These are phyloP conservation scores for Bovichtus diacanthus DNA, from an alignment of 2,797 vertebrate genomes.

Conservation along the genomic window DNA sequence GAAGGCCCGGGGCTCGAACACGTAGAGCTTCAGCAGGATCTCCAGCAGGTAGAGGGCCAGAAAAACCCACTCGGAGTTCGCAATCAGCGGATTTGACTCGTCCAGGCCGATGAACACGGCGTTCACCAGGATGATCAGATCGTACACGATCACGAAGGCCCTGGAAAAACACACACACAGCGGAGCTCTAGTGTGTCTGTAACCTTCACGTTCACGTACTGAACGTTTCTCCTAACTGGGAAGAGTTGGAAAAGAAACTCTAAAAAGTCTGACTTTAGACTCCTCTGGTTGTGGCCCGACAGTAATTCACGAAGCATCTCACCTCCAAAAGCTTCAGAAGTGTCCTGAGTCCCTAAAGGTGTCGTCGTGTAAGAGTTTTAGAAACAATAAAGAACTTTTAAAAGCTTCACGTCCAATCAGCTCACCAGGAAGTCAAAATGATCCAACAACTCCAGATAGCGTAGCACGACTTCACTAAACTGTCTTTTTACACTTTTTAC, in stretches of 20 bases:
- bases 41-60: conserved; percentile 90
- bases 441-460: not conserved
- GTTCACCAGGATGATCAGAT: conserved; percentile 92
- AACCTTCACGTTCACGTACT: not conserved
- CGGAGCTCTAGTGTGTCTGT: not conserved
- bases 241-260: too few relatives aligned
- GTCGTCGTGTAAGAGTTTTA: not conserved
- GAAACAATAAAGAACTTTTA: not conserved
- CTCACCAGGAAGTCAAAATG: not conserved
- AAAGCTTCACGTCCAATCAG: not conserved
- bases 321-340: not conserved
- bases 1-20: conserved; percentile 88
- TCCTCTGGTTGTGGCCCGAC: too few relatives aligned
- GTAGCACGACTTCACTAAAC: not conserved
- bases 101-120: conserved; percentile 94
- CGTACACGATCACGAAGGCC: conserved; percentile 89
- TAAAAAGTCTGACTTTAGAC: too few relatives aligned
- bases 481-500: not conserved
- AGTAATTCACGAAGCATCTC: not conserved
- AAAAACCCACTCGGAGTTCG: conserved; percentile 91
- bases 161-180: conserved; percentile 69
- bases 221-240: too few relatives aligned
- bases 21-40: conserved; percentile 94
- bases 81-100: conserved; percentile 88
- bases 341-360: not conserved